Evolutionary conservation across 2,888 invertebrate species (phyloP).

Genomic region (Cremastobaeus sp.): DNA sequence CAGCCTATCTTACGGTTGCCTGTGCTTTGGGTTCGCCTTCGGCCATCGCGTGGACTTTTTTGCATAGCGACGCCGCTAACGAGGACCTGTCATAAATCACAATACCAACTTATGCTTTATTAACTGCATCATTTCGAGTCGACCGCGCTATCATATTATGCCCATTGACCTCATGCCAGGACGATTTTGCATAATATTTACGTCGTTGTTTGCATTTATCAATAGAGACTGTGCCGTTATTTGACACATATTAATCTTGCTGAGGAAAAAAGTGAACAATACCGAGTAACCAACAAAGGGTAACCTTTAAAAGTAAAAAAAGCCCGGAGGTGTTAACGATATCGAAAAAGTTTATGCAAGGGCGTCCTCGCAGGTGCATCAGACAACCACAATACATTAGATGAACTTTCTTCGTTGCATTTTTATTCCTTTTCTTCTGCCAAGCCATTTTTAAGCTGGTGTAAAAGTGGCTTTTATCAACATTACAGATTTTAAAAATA

Average conservation of each 20-base stretch:
- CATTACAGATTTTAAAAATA: too few relatives aligned
- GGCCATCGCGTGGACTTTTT: too few relatives aligned
- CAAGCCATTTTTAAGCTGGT: too few relatives aligned
- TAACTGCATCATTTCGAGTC: constrained; percentile 57
- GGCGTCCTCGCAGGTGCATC: too few relatives aligned
- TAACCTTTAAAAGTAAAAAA: not conserved
- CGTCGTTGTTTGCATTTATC: constrained; percentile 58
- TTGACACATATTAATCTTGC: constrained; percentile 48
- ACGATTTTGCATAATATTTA: constrained; percentile 58
- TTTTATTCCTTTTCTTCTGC: too few relatives aligned
- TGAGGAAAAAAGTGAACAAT: constrained; percentile 18
- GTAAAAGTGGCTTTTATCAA: too few relatives aligned
- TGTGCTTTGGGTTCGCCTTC: too few relatives aligned
- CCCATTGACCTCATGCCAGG: constrained; percentile 46
- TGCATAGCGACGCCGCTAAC: constrained; percentile 38
- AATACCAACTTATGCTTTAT: constrained; percentile 56
- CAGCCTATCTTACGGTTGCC: too few relatives aligned
- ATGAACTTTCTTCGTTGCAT: too few relatives aligned
- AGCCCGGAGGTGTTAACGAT: not conserved
- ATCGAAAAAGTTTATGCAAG: too few relatives aligned
- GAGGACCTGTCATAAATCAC: constrained; percentile 59
- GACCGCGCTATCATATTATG: constrained; percentile 40
- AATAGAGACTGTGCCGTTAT: constrained; percentile 55
- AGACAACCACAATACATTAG: too few relatives aligned
- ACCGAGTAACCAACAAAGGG: too few relatives aligned